Evolutionary conservation across 2,797 vertebrate genomes (phyloP), one percentile per base, ranked within the genome.

Genomic region (Gobionotothen gibberifrons): DNA sequence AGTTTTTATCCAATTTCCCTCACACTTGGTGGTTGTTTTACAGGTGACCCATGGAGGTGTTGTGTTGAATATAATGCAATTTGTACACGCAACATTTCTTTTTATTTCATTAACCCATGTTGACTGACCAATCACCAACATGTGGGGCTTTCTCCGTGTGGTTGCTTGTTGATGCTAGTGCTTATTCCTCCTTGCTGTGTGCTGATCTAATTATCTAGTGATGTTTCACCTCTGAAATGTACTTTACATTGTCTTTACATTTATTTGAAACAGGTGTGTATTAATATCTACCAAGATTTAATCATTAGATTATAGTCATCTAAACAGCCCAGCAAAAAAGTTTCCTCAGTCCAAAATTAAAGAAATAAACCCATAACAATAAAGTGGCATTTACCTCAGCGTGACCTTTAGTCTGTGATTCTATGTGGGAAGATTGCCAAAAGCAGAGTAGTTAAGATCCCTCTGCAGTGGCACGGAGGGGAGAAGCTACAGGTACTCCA

Each of bases 381-480:
- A 40, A 65, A 70, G 15, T 62, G 32, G 15, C 13, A 21, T 71
- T 75, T 52, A 46, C 62, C 53, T 65, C 52, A 54, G 8, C 32
- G 15, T 83, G 69, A 77, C 69, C 68, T 74, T 74, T 81, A 58
- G 46, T 67, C 42, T 9, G 17, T 11, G 17, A 44, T 15, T 60
- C 29, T 14, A 22, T 79, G 49, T 73, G 40, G 64, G 69, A 60
- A 84, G 84, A 68, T 58, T 78, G 69, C 67, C 64, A 75, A 77
- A 79, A 71, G 58, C 61, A 73, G 79, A 68, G 64, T 47, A 46
- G 55, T 72, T 71, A 56, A 76, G 79, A 81, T 74, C 48, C 36
- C 17, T 48, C 39, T 72, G 54, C 56, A 43, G 15, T 57, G 55
- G 42, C 71, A 52, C 26, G 53, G 39, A 75, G 36, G 19, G 15